These are phyloP conservation scores for Nasonia oneida DNA, from an alignment of 2,888 invertebrate species.

Conservation along the genomic window DNA sequence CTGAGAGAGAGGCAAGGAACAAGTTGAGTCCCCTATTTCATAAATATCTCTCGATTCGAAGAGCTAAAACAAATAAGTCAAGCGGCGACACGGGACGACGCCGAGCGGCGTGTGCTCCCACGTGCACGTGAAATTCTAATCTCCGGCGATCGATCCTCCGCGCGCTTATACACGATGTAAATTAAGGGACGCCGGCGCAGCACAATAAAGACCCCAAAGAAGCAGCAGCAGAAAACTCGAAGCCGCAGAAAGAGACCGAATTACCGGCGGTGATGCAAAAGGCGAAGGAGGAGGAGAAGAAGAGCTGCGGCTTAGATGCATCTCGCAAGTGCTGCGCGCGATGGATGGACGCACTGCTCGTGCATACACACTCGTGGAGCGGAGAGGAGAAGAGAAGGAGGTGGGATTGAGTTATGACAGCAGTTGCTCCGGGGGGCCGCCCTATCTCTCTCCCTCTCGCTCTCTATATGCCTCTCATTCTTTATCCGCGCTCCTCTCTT, in stretches of 20 bases:
- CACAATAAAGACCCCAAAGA: slow-evolving; percentile 43
- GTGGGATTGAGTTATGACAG: slow-evolving; percentile 80
- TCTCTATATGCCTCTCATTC: slow-evolving; percentile 77
- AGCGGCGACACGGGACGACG: slow-evolving; percentile 10
- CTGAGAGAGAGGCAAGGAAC: slow-evolving; percentile 23
- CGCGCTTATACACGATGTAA: slow-evolving; percentile 56
- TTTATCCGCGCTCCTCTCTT: slow-evolving; percentile 69
- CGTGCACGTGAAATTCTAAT: slow-evolving; percentile 60
- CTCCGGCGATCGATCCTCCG: slow-evolving; percentile 60
- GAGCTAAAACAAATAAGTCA: slow-evolving; percentile 61
- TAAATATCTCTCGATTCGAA: slow-evolving; percentile 53
- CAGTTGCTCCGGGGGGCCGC: slow-evolving; percentile 79
- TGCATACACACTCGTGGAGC: background rate
- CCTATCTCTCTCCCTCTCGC: slow-evolving; percentile 63
- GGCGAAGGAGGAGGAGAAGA: slow-evolving; percentile 48
- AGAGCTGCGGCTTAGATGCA: slow-evolving; percentile 41
- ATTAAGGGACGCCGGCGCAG: slow-evolving; percentile 51
- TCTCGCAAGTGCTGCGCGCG: slow-evolving; percentile 67
- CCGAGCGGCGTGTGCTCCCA: slow-evolving; percentile 47
- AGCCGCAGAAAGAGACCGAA: background rate
- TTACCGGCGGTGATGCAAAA: background rate
- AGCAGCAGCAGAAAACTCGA: slow-evolving; percentile 11
- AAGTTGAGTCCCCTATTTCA: slow-evolving; percentile 55
- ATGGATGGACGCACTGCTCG: slow-evolving; percentile 60
- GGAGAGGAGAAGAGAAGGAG: slow-evolving; percentile 71